Evolutionary conservation across 1,140 invertebrate species (phyloP), one percentile per base, ranked within the genome.

Genomic region (Drosophila rufa): DNA sequence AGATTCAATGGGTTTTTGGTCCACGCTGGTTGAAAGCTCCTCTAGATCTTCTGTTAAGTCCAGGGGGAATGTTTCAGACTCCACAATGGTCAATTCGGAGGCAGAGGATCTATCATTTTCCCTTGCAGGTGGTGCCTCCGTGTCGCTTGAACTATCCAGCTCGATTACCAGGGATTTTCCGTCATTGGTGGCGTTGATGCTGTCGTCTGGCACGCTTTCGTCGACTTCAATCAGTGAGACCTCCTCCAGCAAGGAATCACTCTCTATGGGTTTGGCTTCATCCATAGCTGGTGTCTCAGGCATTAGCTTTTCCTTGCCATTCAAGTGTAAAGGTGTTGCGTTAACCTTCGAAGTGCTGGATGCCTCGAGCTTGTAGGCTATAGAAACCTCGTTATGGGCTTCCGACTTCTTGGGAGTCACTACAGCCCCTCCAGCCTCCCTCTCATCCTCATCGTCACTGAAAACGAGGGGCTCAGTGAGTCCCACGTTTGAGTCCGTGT

Each of bases 391-490:
- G 5, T n/a, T 7, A 3, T 17, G 9, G 14, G 33, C 22, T 17
- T 19, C 22, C 22, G 27, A 15, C n/a, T 47, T 59, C 27, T 50
- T 46, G 9, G 74, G n/a, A 27, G 22, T 58, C 25, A 3, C n/a
- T 14, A 40, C 15, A 12, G 42, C 9, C 25, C 55, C 30, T 8
- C 45, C 15, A 15, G 22, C 25, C 8, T 46, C 17, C 9, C 40
- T 27, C 2, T 60, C 58, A n/a, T 66, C 69, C 12, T 80, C 83
- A 51, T 86, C 82, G 17, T 85, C 82, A 46, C 84, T 86, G 0
- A 86, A 9, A n/a, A 87, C 62, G 4, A 86, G 40, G 36, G 83
- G 84, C 19, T 86, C 83, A 0, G 51, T 36, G 30, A 86, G 57
- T 6, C 83, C 84, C 1, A 74, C 43, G 22, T 57, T 70, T 5